phyloP scores from a whole-genome alignment of 1,140 invertebrate species.

The Musca vetustissima region DNA sequence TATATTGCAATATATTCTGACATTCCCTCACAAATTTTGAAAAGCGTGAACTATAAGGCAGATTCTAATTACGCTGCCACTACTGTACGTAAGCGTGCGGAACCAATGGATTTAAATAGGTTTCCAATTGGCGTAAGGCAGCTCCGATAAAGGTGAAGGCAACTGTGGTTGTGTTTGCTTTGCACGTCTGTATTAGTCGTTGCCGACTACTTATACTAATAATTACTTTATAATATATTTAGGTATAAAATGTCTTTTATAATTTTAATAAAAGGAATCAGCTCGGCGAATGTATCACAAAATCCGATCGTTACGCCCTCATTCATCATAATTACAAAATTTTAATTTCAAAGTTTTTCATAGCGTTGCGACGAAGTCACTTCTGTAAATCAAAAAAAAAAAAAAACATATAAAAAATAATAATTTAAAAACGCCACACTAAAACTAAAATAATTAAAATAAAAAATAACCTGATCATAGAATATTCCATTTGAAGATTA shows the following conservation, averaged over 20 bases:
- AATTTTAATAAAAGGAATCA: background rate
- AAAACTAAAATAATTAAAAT: constrained; percentile 32
- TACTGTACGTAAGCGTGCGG: no score
- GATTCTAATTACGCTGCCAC: no score
- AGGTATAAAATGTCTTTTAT: constrained; percentile 9
- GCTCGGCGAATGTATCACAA: constrained; percentile 12
- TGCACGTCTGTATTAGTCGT: background rate
- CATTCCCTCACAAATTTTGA: no score
- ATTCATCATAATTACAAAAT: background rate
- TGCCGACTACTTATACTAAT: background rate
- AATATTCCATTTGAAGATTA: no score
- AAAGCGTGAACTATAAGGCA: no score
- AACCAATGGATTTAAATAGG: no score
- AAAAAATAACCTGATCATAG: no score
- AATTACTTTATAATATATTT: constrained; percentile 15
- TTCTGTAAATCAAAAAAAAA: constrained; percentile 72
- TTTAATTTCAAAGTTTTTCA: constrained; percentile 75
- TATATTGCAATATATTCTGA: no score
- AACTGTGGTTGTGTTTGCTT: constrained; percentile 12
- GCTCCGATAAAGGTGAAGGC: background rate
- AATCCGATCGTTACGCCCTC: background rate
- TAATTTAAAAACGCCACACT: no score
- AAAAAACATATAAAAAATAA: no score
- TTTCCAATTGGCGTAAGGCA: no score
- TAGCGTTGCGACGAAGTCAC: constrained; percentile 85